Conservation (phyloP, 1,140 invertebrate species). For the Heliconius himera region DNA sequence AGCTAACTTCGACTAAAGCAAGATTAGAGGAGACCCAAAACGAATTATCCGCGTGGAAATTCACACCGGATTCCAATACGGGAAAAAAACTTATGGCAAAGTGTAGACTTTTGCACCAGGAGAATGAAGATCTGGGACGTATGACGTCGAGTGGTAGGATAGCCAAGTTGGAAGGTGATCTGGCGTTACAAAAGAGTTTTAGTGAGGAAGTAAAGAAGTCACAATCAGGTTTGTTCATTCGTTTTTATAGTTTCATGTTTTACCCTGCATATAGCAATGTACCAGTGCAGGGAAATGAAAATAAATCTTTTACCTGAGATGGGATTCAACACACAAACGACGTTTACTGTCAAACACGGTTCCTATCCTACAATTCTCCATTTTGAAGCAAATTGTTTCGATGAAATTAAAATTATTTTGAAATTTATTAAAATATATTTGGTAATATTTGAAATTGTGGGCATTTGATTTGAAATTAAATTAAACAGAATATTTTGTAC, state of each 20-base stretch:
- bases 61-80: constrained; percentile 98
- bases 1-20: constrained; percentile 93
- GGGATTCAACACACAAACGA: too few species aligned
- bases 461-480: too few species aligned
- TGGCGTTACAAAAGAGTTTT: constrained; percentile 97
- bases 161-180: constrained; percentile 97
- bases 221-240: constrained; percentile 89
- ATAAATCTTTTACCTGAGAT: too few species aligned
- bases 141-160: constrained; percentile 97
- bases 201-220: constrained; percentile 98
- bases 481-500: too few species aligned
- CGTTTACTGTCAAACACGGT: too few species aligned
- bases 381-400: too few species aligned
- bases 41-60: constrained; percentile 99
- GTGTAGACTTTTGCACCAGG: constrained; percentile 96
- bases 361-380: too few species aligned
- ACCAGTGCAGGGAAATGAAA: too few species aligned
- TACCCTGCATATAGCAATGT: too few species aligned
- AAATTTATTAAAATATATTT: too few species aligned
- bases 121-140: constrained; percentile 98
- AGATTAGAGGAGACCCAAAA: constrained; percentile 98
- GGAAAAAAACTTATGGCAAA: constrained; percentile 99
- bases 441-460: too few species aligned
- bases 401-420: too few species aligned
- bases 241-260: background rate